A percentile compares a stretch with the other conserved stretches of the same genome.
Conservation (phyloP, 2,888 invertebrate genomes). For the Polydrusus cervinus region DNA sequence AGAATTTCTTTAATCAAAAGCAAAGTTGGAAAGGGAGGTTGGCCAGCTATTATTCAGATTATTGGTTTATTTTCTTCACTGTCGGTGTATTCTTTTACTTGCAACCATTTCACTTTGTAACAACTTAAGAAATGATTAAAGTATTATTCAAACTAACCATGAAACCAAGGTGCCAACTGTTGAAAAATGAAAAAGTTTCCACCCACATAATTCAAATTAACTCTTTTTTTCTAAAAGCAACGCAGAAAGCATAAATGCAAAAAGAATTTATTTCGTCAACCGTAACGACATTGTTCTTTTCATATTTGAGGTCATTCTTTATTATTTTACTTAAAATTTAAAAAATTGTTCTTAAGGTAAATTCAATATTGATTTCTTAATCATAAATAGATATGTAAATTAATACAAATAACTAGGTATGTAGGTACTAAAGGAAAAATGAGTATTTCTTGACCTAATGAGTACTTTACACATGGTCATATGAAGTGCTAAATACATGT, state of each 20-base stretch:
- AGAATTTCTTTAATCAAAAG: too few relatives aligned
- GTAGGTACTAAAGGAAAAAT: background rate
- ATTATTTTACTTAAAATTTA: constrained; percentile 1
- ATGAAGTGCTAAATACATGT: background rate
- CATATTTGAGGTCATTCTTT: constrained; percentile 12
- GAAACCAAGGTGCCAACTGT: constrained; percentile 14
- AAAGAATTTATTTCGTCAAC: constrained; percentile 18
- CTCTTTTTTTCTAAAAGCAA: constrained; percentile 20
- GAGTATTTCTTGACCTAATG: background rate
- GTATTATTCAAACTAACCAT: constrained; percentile 19
- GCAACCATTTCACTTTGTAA: too few relatives aligned
- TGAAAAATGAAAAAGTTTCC: constrained; percentile 14
- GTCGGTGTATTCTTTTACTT: too few relatives aligned
- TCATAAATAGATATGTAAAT: constrained; percentile 16
- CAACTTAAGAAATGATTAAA: background rate
- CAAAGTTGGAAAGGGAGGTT: too few relatives aligned
- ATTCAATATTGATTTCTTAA: constrained; percentile 13
- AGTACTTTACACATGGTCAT: background rate
- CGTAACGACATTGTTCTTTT: constrained; percentile 37
- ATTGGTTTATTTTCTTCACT: background rate
- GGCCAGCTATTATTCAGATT: background rate
- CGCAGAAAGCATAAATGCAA: constrained; percentile 31
- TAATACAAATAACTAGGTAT: background rate
- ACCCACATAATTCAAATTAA: constrained; percentile 20
- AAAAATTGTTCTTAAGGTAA: background rate